Base-by-base conservation (phyloP, 2,113 vertebrate genomes). In the Tylochromis polylepis region DNA sequence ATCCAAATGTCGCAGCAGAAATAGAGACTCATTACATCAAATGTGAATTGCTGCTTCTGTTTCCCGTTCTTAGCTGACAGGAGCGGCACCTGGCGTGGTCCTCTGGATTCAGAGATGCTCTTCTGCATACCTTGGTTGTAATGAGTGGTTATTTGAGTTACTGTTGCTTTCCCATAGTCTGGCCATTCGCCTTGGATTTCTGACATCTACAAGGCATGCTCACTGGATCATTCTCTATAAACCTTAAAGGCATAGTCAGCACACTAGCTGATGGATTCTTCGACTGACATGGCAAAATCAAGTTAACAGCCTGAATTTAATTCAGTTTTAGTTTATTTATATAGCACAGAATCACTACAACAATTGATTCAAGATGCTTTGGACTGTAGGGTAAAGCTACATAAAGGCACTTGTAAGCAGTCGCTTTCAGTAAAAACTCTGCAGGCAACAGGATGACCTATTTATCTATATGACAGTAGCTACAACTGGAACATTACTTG, bases 161-260 rank as follows among this genome's bases (percentile, higher is more conserved):
- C 70, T 75, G 24, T 75, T 29, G 6, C 24, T 18, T 75, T 49
- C 15, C 9, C 15, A 75, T 27, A 46, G 46, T 49, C 11, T 75
- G 1, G 41, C 46, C 41, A 49, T 75, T 2, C 67, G 15, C 18
- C 11, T 75, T 27, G 0, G 0, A 29, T 18, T 22, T 29, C 15
- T 29, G 43, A 20, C 70, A 49, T 49, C 70, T 29, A 75, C 67
- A 49, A 29, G 41, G 10, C 22, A 18, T 49, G 24, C 41, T 29
- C 24, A 29, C 24, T 1, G 5, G 14, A 46, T 11, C 67, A 18
- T 9, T 46, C 41, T 46, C 38, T 72, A 11, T 72, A 72, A 72
- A 18, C 16, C 38, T 14, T 8, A 72, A n/a, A 43, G 65, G 38
- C 0, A 24, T 43, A 22, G 20, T 2, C 62, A 24, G 65, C 0